phyloP scores from a whole-genome alignment of 2,888 invertebrate species.

The Stratiomys singularior region DNA sequence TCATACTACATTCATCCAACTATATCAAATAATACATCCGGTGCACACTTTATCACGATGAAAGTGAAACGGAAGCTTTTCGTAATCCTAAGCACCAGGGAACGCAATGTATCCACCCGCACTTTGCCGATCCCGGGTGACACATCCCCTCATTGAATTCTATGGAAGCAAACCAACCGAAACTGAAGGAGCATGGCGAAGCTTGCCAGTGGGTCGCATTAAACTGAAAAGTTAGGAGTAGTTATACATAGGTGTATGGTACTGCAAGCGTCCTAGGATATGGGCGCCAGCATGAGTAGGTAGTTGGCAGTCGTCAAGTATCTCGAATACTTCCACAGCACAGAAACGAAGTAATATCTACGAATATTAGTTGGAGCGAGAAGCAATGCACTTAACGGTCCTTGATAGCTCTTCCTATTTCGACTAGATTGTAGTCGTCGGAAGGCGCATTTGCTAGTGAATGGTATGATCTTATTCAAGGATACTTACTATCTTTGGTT shows the following conservation, averaged over 20 bases:
- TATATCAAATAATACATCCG: slow-evolving; percentile 34
- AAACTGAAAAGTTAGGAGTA: background rate
- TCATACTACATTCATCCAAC: background rate
- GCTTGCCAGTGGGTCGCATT: background rate
- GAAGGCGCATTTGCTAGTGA: background rate
- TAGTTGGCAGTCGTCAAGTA: background rate
- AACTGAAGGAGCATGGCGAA: slow-evolving; percentile 3
- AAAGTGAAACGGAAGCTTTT: slow-evolving; percentile 37
- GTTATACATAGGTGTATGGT: slow-evolving; percentile 15
- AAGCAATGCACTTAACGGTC: slow-evolving; percentile 30
- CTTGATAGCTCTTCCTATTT: background rate
- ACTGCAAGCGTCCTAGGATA: slow-evolving; percentile 1
- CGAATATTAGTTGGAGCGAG: slow-evolving; percentile 9
- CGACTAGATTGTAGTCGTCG: background rate
- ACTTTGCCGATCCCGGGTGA: slow-evolving; percentile 11
- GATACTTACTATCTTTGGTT: slow-evolving; percentile 19
- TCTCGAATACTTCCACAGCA: background rate
- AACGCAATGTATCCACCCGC: slow-evolving; percentile 24
- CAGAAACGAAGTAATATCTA: background rate
- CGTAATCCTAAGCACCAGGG: slow-evolving; percentile 22
- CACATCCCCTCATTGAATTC: slow-evolving; percentile 5
- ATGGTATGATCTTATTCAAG: slow-evolving; percentile 3
- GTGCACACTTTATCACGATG: slow-evolving; percentile 26
- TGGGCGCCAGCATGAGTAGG: slow-evolving; percentile 4
- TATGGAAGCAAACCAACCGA: slow-evolving; percentile 7